These are phyloP conservation scores for Acrossocheilus fasciatus DNA, from an alignment of 2,797 vertebrate genomes.

Conservation along the genomic window DNA sequence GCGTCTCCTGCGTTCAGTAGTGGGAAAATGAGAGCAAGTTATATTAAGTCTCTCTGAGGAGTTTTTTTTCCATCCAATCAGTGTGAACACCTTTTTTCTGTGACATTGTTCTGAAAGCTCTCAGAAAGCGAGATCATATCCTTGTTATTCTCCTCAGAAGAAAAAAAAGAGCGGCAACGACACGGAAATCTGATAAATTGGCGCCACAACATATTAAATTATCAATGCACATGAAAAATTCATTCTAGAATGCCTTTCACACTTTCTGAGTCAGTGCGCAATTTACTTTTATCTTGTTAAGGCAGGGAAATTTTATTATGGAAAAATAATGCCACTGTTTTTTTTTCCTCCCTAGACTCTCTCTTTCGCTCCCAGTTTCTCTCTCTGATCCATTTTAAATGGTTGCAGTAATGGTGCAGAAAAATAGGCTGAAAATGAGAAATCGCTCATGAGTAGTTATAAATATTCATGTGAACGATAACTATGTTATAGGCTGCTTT, in stretches of 20 bases:
- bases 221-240: slow-evolving; percentile 83
- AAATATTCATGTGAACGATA: slow-evolving; percentile 64
- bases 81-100: slow-evolving; percentile 59
- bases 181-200: slow-evolving; percentile 81
- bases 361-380: slow-evolving; percentile 39
- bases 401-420: slow-evolving; percentile 69
- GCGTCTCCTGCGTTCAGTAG: slow-evolving; percentile 13
- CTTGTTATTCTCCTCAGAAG: slow-evolving; percentile 75
- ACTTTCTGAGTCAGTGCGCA: slow-evolving; percentile 74
- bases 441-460: slow-evolving; percentile 72
- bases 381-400: slow-evolving; percentile 71
- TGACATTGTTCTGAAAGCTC: slow-evolving; percentile 65
- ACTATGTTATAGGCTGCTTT: slow-evolving; percentile 65
- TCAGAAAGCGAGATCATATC: slow-evolving; percentile 68
- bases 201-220: slow-evolving; percentile 80
- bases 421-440: slow-evolving; percentile 72
- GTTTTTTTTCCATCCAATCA: slow-evolving; percentile 35
- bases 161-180: slow-evolving; percentile 58
- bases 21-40: slow-evolving; percentile 48
- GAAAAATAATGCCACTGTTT: slow-evolving; percentile 80
- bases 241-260: slow-evolving; percentile 77
- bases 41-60: slow-evolving; percentile 51
- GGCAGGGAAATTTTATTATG: slow-evolving; percentile 80
- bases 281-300: slow-evolving; percentile 83
- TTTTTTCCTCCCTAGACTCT: slow-evolving; percentile 60